Evolutionary conservation across 2,888 invertebrate genomes (phyloP), one percentile per base, ranked within the genome.

Genomic region (Elegia similella): DNA sequence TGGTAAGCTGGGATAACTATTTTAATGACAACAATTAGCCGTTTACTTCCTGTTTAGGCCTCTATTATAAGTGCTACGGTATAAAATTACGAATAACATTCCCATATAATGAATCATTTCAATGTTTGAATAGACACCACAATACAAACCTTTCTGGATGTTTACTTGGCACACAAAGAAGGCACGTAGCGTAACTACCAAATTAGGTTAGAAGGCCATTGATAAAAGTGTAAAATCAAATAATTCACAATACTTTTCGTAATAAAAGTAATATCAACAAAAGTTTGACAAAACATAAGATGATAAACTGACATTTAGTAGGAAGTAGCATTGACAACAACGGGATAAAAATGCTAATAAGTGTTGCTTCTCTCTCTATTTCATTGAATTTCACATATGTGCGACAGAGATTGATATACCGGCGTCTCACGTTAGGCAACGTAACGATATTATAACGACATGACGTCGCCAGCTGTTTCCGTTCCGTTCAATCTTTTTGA

Each of bases 21-120:
- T 42, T 15, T 32, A 42, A 32, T 42, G 6, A 42, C 12, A 17
- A 53, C 42, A 55, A 54, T 38, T 44, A 50, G 46, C 38, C 47
- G 32, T 52, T 59, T 67, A 74, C 78, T 80, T 82, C 82, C 82
- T 80, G 76, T 80, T 81, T 79, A 70, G 72, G 77, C 65, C 66
- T 62, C 70, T 78, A 73, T 80, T 79, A 78, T 76, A 80, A 72
- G 68, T 69, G 70, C 72, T 78, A 67, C 76, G 79, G 64, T 76
- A 78, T 72, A 78, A 77, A 82, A 84, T 79, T 76, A 73, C 75
- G 73, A 78, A 67, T 73, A 78, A 83, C 88, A 89, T 91, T 88
- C 89, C 76, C 84, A 71, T 76, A 78, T 74, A 75, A 86, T 89
- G 90, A 90, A 82, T 90, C 89, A 90, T 81, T 81, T 73, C 60